These are phyloP conservation scores for Aphidius ervi DNA, from an alignment of 1,140 invertebrate species.

Conservation along the genomic window DNA sequence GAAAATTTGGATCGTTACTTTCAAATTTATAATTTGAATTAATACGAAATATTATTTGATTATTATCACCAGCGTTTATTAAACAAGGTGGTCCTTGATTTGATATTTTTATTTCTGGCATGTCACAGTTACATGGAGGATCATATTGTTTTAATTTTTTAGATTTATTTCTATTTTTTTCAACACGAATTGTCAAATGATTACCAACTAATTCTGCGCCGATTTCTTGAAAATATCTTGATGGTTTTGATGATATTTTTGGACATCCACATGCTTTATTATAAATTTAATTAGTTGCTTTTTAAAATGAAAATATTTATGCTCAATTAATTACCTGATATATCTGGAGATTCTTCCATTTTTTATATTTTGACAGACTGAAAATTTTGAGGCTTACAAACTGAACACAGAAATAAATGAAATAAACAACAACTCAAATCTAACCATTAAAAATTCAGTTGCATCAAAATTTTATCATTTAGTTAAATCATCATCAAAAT, in stretches of 20 bases:
- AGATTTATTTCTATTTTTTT: conserved; percentile 37
- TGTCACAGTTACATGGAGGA: conserved; percentile 42
- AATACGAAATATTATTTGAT: conserved; percentile 43
- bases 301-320: neutral
- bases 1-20: conserved; percentile 27
- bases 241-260: conserved; percentile 6
- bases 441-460: no score
- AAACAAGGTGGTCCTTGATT: conserved; percentile 38
- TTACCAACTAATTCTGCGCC: conserved; percentile 40
- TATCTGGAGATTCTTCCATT: neutral
- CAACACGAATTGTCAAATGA: conserved; percentile 44
- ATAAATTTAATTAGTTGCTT: neutral
- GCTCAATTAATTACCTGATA: neutral
- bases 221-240: conserved; percentile 43
- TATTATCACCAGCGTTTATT: conserved; percentile 36
- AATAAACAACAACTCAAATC: no score
- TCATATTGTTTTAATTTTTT: conserved; percentile 31
- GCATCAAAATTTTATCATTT: no score
- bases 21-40: conserved; percentile 26
- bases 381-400: no score
- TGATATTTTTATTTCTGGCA: conserved; percentile 40
- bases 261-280: conserved; percentile 10
- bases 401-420: no score
- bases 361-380: neutral
- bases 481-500: no score